Base-by-base conservation (phyloP, 2,888 invertebrate genomes). In the Rugalucina vietnamica region DNA sequence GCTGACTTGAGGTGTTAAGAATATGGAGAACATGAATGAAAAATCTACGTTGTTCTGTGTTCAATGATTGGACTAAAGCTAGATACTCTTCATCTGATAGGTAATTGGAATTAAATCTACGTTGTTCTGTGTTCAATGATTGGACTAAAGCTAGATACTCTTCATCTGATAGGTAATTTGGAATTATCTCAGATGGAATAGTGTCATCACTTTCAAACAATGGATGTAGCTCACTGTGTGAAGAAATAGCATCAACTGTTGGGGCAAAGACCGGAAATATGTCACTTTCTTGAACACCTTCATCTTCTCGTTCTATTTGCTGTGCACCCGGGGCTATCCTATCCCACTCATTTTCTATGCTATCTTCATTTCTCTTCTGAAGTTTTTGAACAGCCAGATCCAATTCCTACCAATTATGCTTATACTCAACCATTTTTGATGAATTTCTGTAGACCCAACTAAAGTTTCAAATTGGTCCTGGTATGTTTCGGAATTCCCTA, bases 11-110 rank as follows among this genome's bases (percentile, higher is more conserved):
- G 43, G 70, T 65, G 65, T 85, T 12, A 85, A 27, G 8, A n/a
- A 24, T n/a, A 73, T 79, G 54, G 37, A 82, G 18, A 8, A 79
- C 36, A 82, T 85, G 74, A 60, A 43, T 10, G 39, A 79, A 78
- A 43, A 82, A 70, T 37, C 24, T 43, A 1, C n/a, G n/a, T n/a
- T n/a, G n/a, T n/a, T n/a, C n/a, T n/a, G n/a, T n/a, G n/a, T n/a
- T n/a, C n/a, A n/a, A n/a, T n/a, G n/a, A n/a, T n/a, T n/a, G n/a
- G n/a, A n/a, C n/a, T n/a, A n/a, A n/a, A n/a, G n/a, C n/a, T n/a
- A n/a, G n/a, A n/a, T n/a, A n/a, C n/a, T n/a, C n/a, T n/a, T n/a
- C n/a, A n/a, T n/a, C n/a, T n/a, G n/a, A n/a, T n/a, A n/a, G n/a
- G n/a, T n/a, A n/a, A n/a, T n/a, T n/a, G n/a, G n/a, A n/a, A n/a